These are phyloP conservation scores for Mythimna impura DNA, from an alignment of 2,888 invertebrate genomes.

Conservation along the genomic window DNA sequence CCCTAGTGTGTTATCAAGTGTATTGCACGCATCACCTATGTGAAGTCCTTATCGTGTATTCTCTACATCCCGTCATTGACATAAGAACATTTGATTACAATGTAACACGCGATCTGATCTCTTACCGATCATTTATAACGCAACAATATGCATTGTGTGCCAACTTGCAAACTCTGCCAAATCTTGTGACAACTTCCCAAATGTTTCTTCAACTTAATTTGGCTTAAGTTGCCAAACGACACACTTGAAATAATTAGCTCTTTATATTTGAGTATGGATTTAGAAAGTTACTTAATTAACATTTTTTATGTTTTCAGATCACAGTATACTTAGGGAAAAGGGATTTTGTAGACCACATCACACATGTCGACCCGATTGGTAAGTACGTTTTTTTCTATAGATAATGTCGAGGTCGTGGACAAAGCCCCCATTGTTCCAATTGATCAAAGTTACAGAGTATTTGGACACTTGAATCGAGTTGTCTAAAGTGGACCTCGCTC, in stretches of 20 bases:
- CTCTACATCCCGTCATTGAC: conserved; percentile 11
- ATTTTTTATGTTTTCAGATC: conserved; percentile 89
- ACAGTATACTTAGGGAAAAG: conserved; percentile 97
- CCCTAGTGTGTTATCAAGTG: background rate
- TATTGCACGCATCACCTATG: background rate
- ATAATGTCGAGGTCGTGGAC: background rate
- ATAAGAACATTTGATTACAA: conserved; percentile 17
- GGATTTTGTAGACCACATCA: conserved; percentile 97
- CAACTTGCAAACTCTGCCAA: conserved; percentile 48
- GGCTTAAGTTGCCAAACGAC: conserved; percentile 34
- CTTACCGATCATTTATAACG: conserved; percentile 19
- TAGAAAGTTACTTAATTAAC: background rate
- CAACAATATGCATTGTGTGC: conserved; percentile 23
- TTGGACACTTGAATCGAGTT: conserved; percentile 49
- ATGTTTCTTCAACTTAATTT: conserved; percentile 42
- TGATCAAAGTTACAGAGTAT: conserved; percentile 50
- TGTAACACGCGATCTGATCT: conserved; percentile 20
- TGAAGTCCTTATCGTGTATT: conserved; percentile 4
- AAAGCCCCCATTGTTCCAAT: conserved; percentile 32
- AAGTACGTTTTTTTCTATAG: conserved; percentile 71
- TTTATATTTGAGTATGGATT: conserved; percentile 4
- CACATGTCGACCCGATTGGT: conserved; percentile 98
- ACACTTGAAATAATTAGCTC: conserved; percentile 35
- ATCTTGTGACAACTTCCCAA: conserved; percentile 34
- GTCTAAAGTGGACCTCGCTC: conserved; percentile 31